These are phyloP conservation scores for Steinernema carpocapsae DNA, from an alignment of 2,888 invertebrate species.

Conservation along the genomic window DNA sequence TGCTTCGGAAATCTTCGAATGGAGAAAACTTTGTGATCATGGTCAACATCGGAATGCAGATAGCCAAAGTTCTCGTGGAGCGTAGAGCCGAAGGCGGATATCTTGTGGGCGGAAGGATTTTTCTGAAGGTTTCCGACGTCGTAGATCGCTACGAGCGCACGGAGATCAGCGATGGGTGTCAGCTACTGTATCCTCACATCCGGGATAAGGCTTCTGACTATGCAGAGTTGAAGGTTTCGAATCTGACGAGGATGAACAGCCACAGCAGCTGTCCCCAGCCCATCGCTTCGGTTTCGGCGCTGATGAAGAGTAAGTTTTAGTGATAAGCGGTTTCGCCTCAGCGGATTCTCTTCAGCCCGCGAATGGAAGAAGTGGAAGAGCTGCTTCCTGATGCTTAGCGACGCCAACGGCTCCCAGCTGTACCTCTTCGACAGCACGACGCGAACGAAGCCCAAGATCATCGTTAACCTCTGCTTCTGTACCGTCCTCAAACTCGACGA, in stretches of 20 bases:
- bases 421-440: constrained; percentile 13
- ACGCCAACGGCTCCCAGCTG: constrained; percentile 30
- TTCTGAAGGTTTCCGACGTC: constrained; percentile 10
- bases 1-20: background rate
- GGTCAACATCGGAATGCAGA: constrained; percentile 15
- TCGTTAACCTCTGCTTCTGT: constrained; percentile 23
- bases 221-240: constrained; percentile 13
- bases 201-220: constrained; percentile 24
- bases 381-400: constrained; percentile 30
- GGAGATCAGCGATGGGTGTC: constrained; percentile 7
- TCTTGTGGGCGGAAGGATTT: constrained; percentile 15
- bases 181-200: constrained; percentile 15
- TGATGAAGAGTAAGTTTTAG: constrained; percentile 16
- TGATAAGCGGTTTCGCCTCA: background rate
- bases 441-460: constrained; percentile 12
- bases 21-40: background rate
- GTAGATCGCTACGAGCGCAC: constrained; percentile 2
- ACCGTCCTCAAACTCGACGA: background rate
- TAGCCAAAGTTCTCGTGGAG: constrained; percentile 21
- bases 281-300: background rate
- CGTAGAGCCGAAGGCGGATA: constrained; percentile 7
- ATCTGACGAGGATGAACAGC: constrained; percentile 4
- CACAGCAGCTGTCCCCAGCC: background rate
- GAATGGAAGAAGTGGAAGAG: constrained; percentile 29
- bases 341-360: background rate